Base-by-base conservation (phyloP, 2,888 invertebrate species). In the Sphaeridia pumilis region DNA sequence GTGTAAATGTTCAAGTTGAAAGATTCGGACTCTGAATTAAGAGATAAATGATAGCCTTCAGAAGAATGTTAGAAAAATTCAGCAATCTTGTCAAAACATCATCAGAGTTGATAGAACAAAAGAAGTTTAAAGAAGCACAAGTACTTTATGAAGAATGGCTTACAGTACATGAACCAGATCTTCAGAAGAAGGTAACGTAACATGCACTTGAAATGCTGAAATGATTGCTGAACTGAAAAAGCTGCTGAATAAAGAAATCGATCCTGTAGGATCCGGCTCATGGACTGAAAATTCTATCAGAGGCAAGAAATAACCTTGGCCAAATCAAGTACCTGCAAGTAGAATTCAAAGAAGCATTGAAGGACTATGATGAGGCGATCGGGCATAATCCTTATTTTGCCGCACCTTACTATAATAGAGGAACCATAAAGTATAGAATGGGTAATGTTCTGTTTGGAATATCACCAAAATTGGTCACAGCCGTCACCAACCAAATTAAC, bases 371-470 rank as follows among this genome's bases (percentile, higher is more conserved):
- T 7, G 53, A 64, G 42, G 69, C 70, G 1, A 52, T 72, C 25
- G 47, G 61, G 2, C 59, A 65, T 17, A 53, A 66, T 25, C 58
- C 65, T 4, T 46, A 60, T 17, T 60, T 67, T 24, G 65, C 69
- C 14, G 61, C 65, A 24, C 67, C 69, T 0, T 69, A 66, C 56
- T 72, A 71, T 59, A 72, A 72, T 63, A 61, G 71, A 55, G 73
- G 70, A 17, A 67, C 71, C 2, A 69, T 73, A 17, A 62, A 67
- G 45, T 73, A 73, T 55, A 63, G 73, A 54, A 65, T 73, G 50
- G 70, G 72, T 72, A 64, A 58, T 14, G 20, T 35, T 41, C 7
- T 4, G 10, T 21, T 31, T 20, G 25, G 20, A 35, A 17, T n/a
- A n/a, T n/a, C n/a, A n/a, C n/a, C n/a, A n/a, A n/a, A n/a, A n/a